Conservation (phyloP, 2,113 vertebrate genomes). For the Gorsachius goisagi region DNA sequence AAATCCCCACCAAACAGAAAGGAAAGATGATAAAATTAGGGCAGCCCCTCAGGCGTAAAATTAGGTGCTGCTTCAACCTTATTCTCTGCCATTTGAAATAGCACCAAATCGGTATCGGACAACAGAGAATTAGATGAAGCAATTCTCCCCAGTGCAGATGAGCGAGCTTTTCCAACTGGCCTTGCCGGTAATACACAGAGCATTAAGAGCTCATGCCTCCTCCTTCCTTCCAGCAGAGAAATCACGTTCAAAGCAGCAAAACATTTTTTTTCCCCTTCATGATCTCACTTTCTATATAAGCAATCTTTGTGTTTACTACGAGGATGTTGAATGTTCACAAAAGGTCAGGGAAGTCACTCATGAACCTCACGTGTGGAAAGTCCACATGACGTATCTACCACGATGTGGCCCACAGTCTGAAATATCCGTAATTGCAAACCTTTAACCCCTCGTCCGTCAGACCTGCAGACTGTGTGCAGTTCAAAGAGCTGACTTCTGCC, state of each 20-base stretch:
- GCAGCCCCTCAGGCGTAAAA: neutral
- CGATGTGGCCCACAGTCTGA: neutral
- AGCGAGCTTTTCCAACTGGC: neutral
- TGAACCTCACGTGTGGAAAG: neutral
- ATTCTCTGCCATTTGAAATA: neutral
- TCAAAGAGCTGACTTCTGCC: neutral
- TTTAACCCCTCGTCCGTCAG: neutral
- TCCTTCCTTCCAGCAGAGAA: slow-evolving; percentile 11
- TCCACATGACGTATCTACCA: neutral
- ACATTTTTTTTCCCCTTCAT: slow-evolving; percentile 8
- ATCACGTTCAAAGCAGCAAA: neutral
- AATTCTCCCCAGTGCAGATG: neutral
- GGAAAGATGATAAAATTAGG: neutral
- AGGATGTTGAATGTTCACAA: neutral
- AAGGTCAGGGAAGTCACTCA: neutral
- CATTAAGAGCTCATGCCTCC: neutral
- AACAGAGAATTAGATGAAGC: neutral
- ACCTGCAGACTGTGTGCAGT: accelerated
- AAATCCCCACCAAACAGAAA: neutral
- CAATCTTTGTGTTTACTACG: slow-evolving; percentile 11
- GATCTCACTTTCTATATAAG: slow-evolving; percentile 23
- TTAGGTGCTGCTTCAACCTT: neutral
- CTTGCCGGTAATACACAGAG: neutral
- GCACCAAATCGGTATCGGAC: neutral
- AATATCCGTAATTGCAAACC: neutral